Base-by-base conservation (phyloP, 2,888 invertebrate genomes). In the Scaptomyza cyrtandrae region DNA sequence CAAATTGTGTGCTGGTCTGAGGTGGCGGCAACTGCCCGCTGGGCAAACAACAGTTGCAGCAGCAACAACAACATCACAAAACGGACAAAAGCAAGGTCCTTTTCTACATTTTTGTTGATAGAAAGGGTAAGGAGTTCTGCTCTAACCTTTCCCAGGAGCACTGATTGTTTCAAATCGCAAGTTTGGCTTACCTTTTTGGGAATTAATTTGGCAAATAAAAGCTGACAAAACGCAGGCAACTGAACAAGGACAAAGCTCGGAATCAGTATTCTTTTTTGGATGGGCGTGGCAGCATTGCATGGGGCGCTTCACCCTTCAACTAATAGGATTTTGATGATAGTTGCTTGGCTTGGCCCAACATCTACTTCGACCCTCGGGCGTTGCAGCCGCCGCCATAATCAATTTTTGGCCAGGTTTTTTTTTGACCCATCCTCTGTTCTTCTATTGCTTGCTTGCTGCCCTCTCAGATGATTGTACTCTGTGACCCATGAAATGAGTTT, bases 401-500 rank as follows among this genome's bases (percentile, higher is more conserved):
- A 87, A 87, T 86, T 86, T 88, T 84, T 80, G 84, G 71, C 71
- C 76, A 74, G 78, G 71, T 69, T 82, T 78, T 67, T 72, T 81
- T 71, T 59, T 68, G 60, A 7, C 3, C 24, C 24, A 7, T 14
- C 39, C 7, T 14, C 39, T 41, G 54, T 65, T 63, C 57, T 35
- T 67, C 59, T 59, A 69, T 65, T 62, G 70, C 60, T 69, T 59
- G 55, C 59, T 64, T 45, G 62, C 19, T 63, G 70, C 52, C 53
- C 67, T 64, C 71, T 71, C 71, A 74, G 75, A 89, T 88, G 91
- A 91, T 91, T 91, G 90, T 90, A 89, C 78, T 80, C 89, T 90
- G 86, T 91, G 91, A 91, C 89, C 90, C 91, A 91, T 91, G 91
- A 92, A 92, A 92, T 92, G 91, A 91, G 91, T 91, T 91, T 91